Evolutionary conservation across 2,888 invertebrate species (phyloP).

Genomic region (Holacanthella duospinosa): DNA sequence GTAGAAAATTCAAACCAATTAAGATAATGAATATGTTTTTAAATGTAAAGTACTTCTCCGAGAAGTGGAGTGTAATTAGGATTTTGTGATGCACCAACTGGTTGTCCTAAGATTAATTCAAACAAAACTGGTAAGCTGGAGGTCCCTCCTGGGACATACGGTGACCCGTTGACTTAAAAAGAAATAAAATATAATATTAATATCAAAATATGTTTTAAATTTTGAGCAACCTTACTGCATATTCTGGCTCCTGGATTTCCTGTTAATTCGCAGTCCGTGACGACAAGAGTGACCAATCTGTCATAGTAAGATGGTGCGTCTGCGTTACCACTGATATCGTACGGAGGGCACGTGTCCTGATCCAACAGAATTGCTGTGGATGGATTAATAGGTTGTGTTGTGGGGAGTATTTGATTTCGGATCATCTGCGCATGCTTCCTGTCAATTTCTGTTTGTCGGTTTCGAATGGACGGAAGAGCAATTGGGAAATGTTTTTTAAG

Average conservation of each 20-base stretch:
- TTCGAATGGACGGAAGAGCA: background rate
- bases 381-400: background rate
- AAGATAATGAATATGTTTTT: background rate
- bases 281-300: background rate
- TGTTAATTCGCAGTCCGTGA: background rate
- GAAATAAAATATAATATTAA: no score
- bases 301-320: background rate
- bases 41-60: background rate
- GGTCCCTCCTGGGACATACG: background rate
- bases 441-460: background rate
- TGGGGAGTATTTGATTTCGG: background rate
- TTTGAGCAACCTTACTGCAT: no score
- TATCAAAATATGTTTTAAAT: no score
- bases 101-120: background rate
- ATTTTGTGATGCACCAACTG: background rate
- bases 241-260: background rate
- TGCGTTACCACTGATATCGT: background rate
- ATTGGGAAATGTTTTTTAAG: background rate
- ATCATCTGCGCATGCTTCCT: background rate
- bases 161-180: background rate
- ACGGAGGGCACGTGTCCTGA: background rate
- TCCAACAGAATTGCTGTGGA: background rate
- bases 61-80: background rate
- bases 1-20: background rate
- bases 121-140: background rate